phyloP scores from a whole-genome alignment of 2,888 invertebrate genomes.

The Lymantria monacha region DNA sequence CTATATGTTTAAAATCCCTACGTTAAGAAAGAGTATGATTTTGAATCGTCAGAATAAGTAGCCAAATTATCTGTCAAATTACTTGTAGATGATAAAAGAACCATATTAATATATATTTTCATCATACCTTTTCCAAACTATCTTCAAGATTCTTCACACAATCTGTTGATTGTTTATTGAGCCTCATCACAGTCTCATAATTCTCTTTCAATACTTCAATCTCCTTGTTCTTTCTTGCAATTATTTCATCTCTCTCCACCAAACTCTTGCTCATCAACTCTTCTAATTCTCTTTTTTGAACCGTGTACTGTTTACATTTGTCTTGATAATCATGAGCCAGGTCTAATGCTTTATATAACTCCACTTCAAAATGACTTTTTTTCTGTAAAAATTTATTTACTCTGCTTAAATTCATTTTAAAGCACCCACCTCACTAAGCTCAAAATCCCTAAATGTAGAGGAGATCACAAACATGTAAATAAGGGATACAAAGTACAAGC shows the following conservation, averaged over 20 bases:
- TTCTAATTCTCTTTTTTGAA: conserved; percentile 66
- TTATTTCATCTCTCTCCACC: conserved; percentile 43
- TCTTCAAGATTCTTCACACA: conserved; percentile 83
- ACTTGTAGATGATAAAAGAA: too few relatives aligned
- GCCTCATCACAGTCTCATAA: conserved; percentile 70
- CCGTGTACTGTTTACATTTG: conserved; percentile 81
- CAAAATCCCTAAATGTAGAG: too few relatives aligned
- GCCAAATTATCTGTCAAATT: too few relatives aligned
- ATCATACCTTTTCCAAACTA: conserved; percentile 75
- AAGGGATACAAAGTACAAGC: too few relatives aligned
- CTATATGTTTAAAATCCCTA: too few relatives aligned
- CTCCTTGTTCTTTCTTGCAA: conserved; percentile 60
- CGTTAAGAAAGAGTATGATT: too few relatives aligned
- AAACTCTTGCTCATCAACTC: conserved; percentile 60
- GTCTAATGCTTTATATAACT: conserved; percentile 87
- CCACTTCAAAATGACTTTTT: conserved; percentile 85
- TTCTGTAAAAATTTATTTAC: conserved; percentile 49
- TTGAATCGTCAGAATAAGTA: too few relatives aligned
- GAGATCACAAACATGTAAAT: too few relatives aligned
- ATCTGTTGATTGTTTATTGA: conserved; percentile 82
- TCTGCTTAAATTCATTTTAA: too few relatives aligned
- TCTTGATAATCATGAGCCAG: conserved; percentile 86
- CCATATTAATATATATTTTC: too few relatives aligned
- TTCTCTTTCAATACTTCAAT: conserved; percentile 72
- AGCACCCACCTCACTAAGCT: too few relatives aligned